Percentiles rank a stretch among this genome's conserved stretches.
phyloP scores from a whole-genome alignment of 2,888 invertebrate species.

The Lycocerus yunnanus region DNA sequence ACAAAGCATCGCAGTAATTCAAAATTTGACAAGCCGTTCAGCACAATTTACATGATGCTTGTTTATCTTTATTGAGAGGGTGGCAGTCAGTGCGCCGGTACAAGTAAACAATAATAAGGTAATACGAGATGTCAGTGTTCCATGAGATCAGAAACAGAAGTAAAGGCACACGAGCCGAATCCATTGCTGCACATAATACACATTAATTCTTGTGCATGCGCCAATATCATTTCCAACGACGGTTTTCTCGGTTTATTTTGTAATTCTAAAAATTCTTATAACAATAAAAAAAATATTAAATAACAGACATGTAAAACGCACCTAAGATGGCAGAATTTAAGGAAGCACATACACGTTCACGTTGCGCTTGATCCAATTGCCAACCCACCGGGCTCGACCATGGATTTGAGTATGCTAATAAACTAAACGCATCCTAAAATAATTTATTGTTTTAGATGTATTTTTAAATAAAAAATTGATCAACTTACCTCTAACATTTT shows the following conservation, averaged over 20 bases:
- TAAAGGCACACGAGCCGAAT: conserved; percentile 93
- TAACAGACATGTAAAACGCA: conserved; percentile 51
- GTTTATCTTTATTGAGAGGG: conserved; percentile 16
- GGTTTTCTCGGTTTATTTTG: conserved; percentile 89
- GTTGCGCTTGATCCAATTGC: conserved; percentile 92
- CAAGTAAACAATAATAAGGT: conserved; percentile 24
- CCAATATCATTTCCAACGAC: conserved; percentile 89
- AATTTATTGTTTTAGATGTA: too few species aligned
- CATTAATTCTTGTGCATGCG: conserved; percentile 87
- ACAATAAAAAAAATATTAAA: background rate
- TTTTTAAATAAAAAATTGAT: background rate
- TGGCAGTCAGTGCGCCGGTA: conserved; percentile 38
- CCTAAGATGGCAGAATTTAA: conserved; percentile 98
- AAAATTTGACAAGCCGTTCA: conserved; percentile 19
- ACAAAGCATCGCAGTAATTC: conserved; percentile 27
- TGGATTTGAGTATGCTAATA: conserved; percentile 96
- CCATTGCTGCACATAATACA: conserved; percentile 88
- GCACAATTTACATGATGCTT: conserved; percentile 15
- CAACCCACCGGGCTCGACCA: conserved; percentile 96
- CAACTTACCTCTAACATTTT: conserved; percentile 84
- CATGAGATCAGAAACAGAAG: conserved; percentile 79
- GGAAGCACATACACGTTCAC: conserved; percentile 93
- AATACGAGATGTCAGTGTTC: conserved; percentile 39
- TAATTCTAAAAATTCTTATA: conserved; percentile 72
- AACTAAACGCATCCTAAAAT: conserved; percentile 91